These are phyloP conservation scores for Lichenostomus cassidix DNA, from an alignment of 2,113 vertebrate genomes.

Conservation along the genomic window DNA sequence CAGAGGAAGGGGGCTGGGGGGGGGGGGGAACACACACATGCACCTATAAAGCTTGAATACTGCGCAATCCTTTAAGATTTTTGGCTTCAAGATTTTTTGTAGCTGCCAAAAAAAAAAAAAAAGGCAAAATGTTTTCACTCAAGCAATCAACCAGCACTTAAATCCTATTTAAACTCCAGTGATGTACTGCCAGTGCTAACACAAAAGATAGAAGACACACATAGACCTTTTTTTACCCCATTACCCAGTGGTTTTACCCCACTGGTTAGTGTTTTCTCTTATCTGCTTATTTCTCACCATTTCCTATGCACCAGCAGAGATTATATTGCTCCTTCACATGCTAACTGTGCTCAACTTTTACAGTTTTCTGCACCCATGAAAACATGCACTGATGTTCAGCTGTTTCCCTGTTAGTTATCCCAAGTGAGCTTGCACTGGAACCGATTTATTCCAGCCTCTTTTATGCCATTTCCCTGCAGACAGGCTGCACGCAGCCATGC, in stretches of 20 bases:
- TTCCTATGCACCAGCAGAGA: background rate
- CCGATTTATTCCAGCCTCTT: background rate
- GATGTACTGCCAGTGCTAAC: background rate
- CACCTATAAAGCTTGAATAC: slow-evolving; percentile 5
- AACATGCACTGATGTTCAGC: background rate
- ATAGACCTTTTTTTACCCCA: background rate
- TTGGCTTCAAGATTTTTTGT: background rate
- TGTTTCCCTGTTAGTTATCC: background rate
- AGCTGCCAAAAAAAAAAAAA: background rate
- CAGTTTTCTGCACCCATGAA: slow-evolving; percentile 3
- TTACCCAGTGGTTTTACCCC: background rate
- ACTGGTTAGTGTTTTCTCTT: background rate
- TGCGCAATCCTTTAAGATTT: background rate
- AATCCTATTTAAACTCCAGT: slow-evolving; percentile 15
- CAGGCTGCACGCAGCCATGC: background rate
- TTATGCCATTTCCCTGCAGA: background rate
- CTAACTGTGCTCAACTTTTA: background rate
- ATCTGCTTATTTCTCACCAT: background rate
- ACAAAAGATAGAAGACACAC: background rate
- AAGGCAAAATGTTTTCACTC: slow-evolving; percentile 42
- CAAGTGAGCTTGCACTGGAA: background rate
- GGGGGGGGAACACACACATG: background rate
- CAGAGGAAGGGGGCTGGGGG: too few relatives aligned
- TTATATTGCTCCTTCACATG: background rate
- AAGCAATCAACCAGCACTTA: slow-evolving; percentile 24